Evolutionary conservation across 2,888 invertebrate genomes (phyloP), one percentile per base, ranked within the genome.

Genomic region (Adela reaumurella): DNA sequence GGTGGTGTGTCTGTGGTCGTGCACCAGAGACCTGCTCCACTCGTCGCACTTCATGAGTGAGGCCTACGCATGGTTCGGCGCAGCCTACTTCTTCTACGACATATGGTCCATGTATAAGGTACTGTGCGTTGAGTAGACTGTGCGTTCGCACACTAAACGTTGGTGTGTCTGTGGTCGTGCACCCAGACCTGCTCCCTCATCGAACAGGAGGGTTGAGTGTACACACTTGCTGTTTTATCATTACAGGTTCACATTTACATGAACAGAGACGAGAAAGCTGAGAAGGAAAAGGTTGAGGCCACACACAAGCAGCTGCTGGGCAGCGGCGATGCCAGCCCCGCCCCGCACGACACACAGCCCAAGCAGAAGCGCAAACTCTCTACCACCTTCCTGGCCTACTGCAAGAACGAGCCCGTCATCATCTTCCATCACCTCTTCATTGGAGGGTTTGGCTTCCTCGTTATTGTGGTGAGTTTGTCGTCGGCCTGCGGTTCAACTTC

Each of bases 41-140:
- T 81, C 87, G 3, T 86, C 86, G 1, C 88, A 89, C 69, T 87
- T 84, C 62, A 82, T 88, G 60, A 87, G 88, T 47, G 87, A 89
- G 61, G 88, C 87, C 1, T 89, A 89, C 66, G 88, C 88, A 0
- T 89, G 89, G 88, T 89, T 89, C 63, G 89, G 89, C 1, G 87
- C 89, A 28, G 87, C 89, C 0, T 89, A 89, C 68, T 89, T 89
- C 68, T 85, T 89, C 74, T 89, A 89, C 60, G 89, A 89, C 67
- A 88, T 89, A 55, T 88, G 89, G 86, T 87, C 88, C 17, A 89
- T 89, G 89, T 89, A 89, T 58, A 82, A 83, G 69, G 89, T 89
- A 51, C 84, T 86, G 6, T 35, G 4, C 14, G 4, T 24, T 24
- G 4, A 24, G n/a, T n/a, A n/a, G n/a, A n/a, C n/a, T n/a, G n/a